Conservation (phyloP, 1,140 invertebrate genomes). For the Zophobas atratus region DNA sequence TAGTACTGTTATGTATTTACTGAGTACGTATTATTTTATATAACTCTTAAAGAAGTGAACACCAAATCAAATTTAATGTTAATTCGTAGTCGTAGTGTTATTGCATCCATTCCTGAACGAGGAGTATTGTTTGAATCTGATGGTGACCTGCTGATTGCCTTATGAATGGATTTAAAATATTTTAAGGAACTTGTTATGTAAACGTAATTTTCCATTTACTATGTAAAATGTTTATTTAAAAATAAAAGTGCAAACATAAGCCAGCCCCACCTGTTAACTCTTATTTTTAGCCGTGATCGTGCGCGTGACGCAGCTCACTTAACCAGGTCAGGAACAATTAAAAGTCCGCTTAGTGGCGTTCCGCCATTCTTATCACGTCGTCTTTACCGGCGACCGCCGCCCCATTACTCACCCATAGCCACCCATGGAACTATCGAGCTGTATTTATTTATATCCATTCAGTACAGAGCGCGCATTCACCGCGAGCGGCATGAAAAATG, state of each 20-base stretch:
- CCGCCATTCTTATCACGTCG: constrained; percentile 5
- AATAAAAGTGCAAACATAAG: constrained; percentile 8
- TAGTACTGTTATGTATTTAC: constrained; percentile 41
- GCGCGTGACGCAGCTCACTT: background rate
- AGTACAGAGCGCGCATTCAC: constrained; percentile 7
- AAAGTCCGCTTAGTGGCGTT: background rate
- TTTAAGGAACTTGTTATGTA: constrained; percentile 35
- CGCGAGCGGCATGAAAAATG: constrained; percentile 12
- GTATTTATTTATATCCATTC: constrained; percentile 36
- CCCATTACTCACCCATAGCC: constrained; percentile 5
- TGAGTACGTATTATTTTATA: constrained; percentile 29
- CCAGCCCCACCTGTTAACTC: constrained; percentile 14
- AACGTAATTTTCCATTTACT: constrained; percentile 36
- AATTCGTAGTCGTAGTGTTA: constrained; percentile 35
- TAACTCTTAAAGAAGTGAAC: constrained; percentile 44
- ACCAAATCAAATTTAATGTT: constrained; percentile 44
- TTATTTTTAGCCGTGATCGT: background rate
- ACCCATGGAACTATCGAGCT: constrained; percentile 29
- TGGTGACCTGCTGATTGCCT: constrained; percentile 46
- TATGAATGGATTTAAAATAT: constrained; percentile 44
- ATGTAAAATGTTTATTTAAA: constrained; percentile 42
- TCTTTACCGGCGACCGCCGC: background rate
- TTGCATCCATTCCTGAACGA: constrained; percentile 40
- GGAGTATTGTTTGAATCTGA: constrained; percentile 27
- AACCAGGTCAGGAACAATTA: background rate